Base-by-base conservation (phyloP, 2,113 vertebrate species). In the Zosterops borbonicus region DNA sequence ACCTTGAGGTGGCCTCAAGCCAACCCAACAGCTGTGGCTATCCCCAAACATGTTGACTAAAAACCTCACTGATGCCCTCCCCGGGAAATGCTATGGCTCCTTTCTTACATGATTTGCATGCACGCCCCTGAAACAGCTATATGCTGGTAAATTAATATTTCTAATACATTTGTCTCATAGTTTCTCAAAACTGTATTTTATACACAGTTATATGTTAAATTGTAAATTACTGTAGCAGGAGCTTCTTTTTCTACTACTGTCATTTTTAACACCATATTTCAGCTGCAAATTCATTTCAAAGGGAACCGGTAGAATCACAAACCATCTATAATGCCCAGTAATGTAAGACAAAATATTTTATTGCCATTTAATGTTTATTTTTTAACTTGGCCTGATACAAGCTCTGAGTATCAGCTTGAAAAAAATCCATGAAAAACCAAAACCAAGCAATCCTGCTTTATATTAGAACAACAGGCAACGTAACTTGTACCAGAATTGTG, bases 1-100 rank as follows among this genome's bases (percentile, higher is more conserved):
- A 94, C 85, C 59, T 67, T 33, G 68, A 81, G 67, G 60, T 94
- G 91, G 90, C 84, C 52, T 86, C 64, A 88, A 77, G 94, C 93
- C 95, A 96, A 88, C 13, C 28, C 52, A 88, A 86, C 87, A 97
- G 90, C 84, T 96, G 93, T 56, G 87, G 68, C 82, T 67, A 56
- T 68, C 81, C 20, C 47, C 79, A 94, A 94, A 87, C 47, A 62
- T 24, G 56, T 59, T 6, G 0, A 74, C 59, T 92, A 15, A 88
- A 96, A 78, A 68, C 44, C 56, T 87, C 80, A 83, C 6, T 39
- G 67, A 95, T 83, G 75, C 68, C 63, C 78, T 88, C 35, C 29
- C 41, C 55, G 76, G 79, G 71, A 91, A 94, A 90, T 52, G 12
- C 75, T 70, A 70, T 1, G 42, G 60, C 28, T 84, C 50, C 58